These are phyloP conservation scores for Porites lutea DNA, from an alignment of 64 coral and sea anemone species.

Conservation along the genomic window DNA sequence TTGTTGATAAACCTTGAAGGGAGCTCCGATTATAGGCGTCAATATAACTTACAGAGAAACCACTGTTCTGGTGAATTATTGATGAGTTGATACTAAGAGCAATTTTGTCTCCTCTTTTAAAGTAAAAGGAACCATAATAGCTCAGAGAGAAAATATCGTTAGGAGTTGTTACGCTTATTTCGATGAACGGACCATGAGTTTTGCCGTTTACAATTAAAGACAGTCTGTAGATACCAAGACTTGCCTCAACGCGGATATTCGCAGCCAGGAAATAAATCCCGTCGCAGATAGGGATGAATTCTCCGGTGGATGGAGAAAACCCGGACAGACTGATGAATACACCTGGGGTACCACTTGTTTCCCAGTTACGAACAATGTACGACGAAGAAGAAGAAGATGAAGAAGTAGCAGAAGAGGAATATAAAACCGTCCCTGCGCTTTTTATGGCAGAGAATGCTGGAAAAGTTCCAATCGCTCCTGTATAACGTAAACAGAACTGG, in stretches of 20 bases:
- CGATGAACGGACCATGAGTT: not conserved
- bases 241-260: constrained; percentile 56
- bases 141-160: constrained; percentile 45
- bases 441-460: constrained; percentile 67
- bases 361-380: constrained; percentile 59
- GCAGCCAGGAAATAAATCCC: constrained; percentile 72
- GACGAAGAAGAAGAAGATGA: not conserved
- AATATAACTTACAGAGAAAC: constrained; percentile 61
- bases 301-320: constrained; percentile 64
- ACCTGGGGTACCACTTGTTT: constrained; percentile 57
- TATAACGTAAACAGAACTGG: constrained; percentile 59
- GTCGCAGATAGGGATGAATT: constrained; percentile 67
- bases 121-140: constrained; percentile 10
- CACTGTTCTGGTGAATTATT: constrained; percentile 28
- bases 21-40: constrained; percentile 38
- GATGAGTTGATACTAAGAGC: constrained; percentile 22
- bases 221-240: constrained; percentile 31
- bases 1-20: constrained; percentile 45
- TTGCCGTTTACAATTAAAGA: constrained; percentile 53
- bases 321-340: constrained; percentile 57
- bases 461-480: constrained; percentile 48
- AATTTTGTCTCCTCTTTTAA: constrained; percentile 57
- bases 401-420: not conserved
- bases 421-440: not conserved
- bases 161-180: not conserved